A percentile compares a stretch with the other conserved stretches of the same genome.
Evolutionary conservation across 1,140 invertebrate genomes (phyloP).

Genomic region (Drosophila pallidifrons): DNA sequence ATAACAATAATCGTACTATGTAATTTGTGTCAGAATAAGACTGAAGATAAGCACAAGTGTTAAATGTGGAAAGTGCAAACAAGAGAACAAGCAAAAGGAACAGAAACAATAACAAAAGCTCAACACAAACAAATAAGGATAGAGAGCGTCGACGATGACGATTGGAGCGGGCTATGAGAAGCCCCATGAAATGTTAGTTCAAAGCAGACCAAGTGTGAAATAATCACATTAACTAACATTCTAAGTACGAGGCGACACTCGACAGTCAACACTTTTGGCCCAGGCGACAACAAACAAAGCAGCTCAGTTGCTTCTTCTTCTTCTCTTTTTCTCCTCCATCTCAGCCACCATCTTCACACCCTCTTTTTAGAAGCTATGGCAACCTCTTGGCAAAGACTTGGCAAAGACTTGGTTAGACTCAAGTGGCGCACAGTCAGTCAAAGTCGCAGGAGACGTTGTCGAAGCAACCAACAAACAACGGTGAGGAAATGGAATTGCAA

Average conservation of each 20-base stretch:
- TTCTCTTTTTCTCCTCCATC: neutral
- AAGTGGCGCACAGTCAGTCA: constrained; percentile 19
- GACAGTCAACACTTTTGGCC: constrained; percentile 38
- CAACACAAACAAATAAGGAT: constrained; percentile 39
- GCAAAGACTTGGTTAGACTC: neutral
- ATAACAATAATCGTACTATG: neutral
- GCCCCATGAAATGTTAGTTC: constrained; percentile 65
- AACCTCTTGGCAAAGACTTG: neutral
- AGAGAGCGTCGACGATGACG: constrained; percentile 4
- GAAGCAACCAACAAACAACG: neutral
- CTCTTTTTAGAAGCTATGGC: neutral
- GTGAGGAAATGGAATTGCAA: constrained; percentile 12
- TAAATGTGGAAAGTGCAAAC: constrained; percentile 34
- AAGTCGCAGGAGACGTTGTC: constrained; percentile 8
- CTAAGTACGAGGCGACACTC: constrained; percentile 32
- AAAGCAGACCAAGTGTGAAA: constrained; percentile 77
- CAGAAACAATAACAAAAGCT: constrained; percentile 25
- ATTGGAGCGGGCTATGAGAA: constrained; percentile 8
- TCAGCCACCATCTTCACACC: no score
- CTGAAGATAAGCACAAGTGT: constrained; percentile 18
- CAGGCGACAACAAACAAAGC: constrained; percentile 26
- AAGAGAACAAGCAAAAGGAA: constrained; percentile 51
- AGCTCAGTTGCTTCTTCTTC: neutral
- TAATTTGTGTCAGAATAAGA: constrained; percentile 13
- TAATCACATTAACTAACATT: constrained; percentile 77